Percentiles rank a stretch among this genome's conserved stretches.
phyloP scores from a whole-genome alignment of 2,113 vertebrate species.

The Caretta caretta region DNA sequence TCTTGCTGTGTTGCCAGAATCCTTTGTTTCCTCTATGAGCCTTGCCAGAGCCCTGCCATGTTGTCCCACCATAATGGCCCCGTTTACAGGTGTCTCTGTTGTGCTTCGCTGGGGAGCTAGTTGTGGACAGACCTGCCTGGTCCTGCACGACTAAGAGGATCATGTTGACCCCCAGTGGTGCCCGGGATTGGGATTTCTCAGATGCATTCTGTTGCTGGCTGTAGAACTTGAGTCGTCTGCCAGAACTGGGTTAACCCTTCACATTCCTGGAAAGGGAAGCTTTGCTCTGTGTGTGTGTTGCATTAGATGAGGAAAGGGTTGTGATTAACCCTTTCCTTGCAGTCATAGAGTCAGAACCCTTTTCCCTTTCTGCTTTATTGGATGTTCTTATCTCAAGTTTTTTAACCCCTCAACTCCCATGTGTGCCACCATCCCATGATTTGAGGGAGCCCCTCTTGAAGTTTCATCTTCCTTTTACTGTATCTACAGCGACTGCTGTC shows the following conservation, averaged over 20 bases:
- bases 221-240: not conserved
- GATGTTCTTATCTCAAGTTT: not conserved
- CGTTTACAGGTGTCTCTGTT: not conserved
- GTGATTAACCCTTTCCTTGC: not conserved
- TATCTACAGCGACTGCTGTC: not conserved
- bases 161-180: not conserved
- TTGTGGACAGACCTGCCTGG: not conserved
- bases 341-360: not conserved
- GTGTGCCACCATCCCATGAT: not conserved
- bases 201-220: accelerated
- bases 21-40: not conserved
- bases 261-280: accelerated
- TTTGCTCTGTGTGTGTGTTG: accelerated
- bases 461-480: not conserved
- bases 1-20: accelerated
- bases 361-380: not conserved
- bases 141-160: not conserved
- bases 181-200: not conserved
- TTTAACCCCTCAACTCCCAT: not conserved
- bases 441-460: not conserved
- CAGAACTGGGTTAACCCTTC: not conserved
- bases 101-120: not conserved
- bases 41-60: accelerated
- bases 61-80: not conserved
- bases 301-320: not conserved